Evolutionary conservation across 2,797 vertebrate genomes (phyloP), one percentile per base, ranked within the genome.

Genomic region (Nannoperca obscura): DNA sequence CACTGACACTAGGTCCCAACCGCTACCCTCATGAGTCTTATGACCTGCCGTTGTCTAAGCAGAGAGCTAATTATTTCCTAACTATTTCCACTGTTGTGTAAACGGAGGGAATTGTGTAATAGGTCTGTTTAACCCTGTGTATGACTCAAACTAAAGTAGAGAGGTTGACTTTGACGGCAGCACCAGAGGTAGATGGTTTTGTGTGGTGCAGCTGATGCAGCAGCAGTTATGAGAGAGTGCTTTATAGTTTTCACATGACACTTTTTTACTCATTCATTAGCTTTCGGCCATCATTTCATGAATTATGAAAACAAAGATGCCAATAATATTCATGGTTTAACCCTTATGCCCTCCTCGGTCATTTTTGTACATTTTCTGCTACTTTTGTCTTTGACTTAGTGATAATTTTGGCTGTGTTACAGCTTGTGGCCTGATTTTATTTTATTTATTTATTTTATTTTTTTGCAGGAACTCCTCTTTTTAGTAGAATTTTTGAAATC

Each of bases 71-170:
- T 80, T 30, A 57, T 86, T 72, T 71, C 53, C 52, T 61, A 34
- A 69, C n/a, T 2, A 17, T 68, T 54, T 74, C n/a, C 15, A 5
- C 24, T 67, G 32, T 58, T 76, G 55, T 70, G 64, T 70, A 77
- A 78, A 86, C 38, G 15, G 17, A 68, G 38, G 30, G 10, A 47
- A 62, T 64, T 72, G 36, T 61, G 66, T 20, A 71, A 77, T 5
- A 34, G 24, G 10, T 67, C 36, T 52, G 30, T 78, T 52, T 64
- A 53, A 54, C 20, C 3, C 19, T 49, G 3, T 57, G 17, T 58
- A 2, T 40, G 2, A 55, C 19, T 58, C 2, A 68, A 78, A 58
- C 36, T 32, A 52, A 27, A 49, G 73, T 46, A 34, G n/a, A 61
- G 36, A 54, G 22, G 34, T 55, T 46, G 13, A 38, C 40, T 22